Conservation (phyloP, 2,797 vertebrate species). For the Anabacerthia variegaticeps region DNA sequence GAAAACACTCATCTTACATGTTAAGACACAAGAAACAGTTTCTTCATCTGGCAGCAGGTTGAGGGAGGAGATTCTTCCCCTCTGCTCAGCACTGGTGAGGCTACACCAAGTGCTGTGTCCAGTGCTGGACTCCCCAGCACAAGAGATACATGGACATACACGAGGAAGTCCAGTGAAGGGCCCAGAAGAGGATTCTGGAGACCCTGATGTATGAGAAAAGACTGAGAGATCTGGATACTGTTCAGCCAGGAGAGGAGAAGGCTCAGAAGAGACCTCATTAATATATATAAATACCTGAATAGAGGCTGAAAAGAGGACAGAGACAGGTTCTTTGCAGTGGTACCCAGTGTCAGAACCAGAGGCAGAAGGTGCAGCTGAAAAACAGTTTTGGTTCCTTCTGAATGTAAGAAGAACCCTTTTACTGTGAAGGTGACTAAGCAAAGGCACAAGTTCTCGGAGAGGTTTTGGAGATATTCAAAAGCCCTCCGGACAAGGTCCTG, state of each 20-base stretch:
- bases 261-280: background rate
- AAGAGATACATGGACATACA: background rate
- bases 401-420: background rate
- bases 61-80: background rate
- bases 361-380: background rate
- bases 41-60: background rate
- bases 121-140: background rate
- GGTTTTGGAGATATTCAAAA: background rate
- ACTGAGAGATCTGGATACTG: background rate
- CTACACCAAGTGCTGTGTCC: background rate
- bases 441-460: background rate
- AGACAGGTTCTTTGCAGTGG: background rate
- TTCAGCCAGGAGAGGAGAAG: background rate
- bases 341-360: background rate
- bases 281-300: background rate
- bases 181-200: background rate
- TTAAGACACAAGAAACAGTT: background rate
- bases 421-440: background rate
- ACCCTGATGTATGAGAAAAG: background rate
- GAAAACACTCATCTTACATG: background rate
- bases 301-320: background rate
- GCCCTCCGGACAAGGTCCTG: rapidly evolving
- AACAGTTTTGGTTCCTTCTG: background rate
- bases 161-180: background rate
- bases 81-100: background rate